Evolutionary conservation across 1,140 invertebrate genomes (phyloP).

Genomic region (Steinernema feltiae): DNA sequence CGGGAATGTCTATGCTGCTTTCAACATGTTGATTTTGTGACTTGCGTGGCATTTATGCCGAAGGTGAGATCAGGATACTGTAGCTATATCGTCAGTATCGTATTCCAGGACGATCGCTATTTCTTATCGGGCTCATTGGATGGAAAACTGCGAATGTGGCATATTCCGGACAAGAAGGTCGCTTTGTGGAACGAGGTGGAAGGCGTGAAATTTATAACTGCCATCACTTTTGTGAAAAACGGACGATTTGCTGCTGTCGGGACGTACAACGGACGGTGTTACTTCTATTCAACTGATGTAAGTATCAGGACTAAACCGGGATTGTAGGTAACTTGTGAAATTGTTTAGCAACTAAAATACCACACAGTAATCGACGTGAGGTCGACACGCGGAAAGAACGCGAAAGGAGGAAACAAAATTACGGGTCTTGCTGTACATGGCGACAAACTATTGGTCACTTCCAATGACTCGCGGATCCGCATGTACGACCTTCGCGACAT

Average conservation of each 20-base stretch:
- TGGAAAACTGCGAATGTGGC: constrained; percentile 84
- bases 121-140: constrained; percentile 64
- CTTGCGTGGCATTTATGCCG: constrained; percentile 94
- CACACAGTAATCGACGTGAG: constrained; percentile 93
- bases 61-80: constrained; percentile 64
- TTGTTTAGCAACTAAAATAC: constrained; percentile 77
- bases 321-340: background rate
- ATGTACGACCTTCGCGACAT: constrained; percentile 92
- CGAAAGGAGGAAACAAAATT: constrained; percentile 79
- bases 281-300: constrained; percentile 90
- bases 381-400: constrained; percentile 86
- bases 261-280: constrained; percentile 87
- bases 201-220: constrained; percentile 88
- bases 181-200: constrained; percentile 95
- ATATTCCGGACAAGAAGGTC: constrained; percentile 95
- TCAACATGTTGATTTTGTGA: constrained; percentile 97
- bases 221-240: constrained; percentile 92
- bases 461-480: constrained; percentile 91
- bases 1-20: constrained; percentile 96
- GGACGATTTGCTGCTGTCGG: constrained; percentile 95
- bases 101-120: constrained; percentile 62
- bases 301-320: constrained; percentile 26
- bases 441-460: constrained; percentile 79
- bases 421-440: constrained; percentile 73
- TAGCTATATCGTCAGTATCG: constrained; percentile 32